These are phyloP conservation scores for Delichon dasypus DNA, from an alignment of 2,797 vertebrate species.

Conservation along the genomic window DNA sequence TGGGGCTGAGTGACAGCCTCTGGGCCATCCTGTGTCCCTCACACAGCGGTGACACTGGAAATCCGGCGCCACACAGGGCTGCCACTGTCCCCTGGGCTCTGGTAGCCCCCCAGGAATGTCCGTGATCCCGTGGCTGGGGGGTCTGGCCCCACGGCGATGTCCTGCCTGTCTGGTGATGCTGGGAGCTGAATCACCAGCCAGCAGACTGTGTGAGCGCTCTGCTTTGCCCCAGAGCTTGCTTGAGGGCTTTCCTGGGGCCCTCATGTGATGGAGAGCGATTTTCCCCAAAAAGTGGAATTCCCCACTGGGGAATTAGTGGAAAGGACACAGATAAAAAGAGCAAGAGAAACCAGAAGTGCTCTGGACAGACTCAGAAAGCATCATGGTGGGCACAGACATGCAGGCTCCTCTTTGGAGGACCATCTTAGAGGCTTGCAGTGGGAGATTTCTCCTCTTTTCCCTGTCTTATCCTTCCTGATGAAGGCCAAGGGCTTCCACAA, in stretches of 20 bases:
- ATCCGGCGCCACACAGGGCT: fast-evolving
- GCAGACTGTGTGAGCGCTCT: fast-evolving
- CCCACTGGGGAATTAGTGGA: background rate
- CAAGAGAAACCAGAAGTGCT: background rate
- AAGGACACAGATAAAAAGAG: background rate
- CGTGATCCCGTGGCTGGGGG: fast-evolving
- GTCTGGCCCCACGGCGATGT: fast-evolving
- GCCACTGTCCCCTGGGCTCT: fast-evolving
- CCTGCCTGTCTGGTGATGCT: background rate
- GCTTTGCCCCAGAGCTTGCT: background rate
- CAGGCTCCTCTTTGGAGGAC: background rate
- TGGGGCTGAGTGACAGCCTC: fast-evolving
- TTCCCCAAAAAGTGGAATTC: background rate
- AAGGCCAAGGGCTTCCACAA: background rate
- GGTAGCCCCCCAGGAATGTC: fast-evolving
- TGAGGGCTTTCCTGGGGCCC: background rate
- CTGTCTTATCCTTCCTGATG: background rate
- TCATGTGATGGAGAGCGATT: background rate
- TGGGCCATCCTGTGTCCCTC: fast-evolving
- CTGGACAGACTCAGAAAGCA: background rate
- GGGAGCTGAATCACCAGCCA: background rate
- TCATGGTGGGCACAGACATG: fast-evolving
- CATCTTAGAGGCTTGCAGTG: background rate
- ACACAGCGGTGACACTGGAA: fast-evolving
- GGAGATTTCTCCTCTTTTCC: background rate